Base-by-base conservation (phyloP, 2,797 vertebrate genomes). In the Picus viridis region DNA sequence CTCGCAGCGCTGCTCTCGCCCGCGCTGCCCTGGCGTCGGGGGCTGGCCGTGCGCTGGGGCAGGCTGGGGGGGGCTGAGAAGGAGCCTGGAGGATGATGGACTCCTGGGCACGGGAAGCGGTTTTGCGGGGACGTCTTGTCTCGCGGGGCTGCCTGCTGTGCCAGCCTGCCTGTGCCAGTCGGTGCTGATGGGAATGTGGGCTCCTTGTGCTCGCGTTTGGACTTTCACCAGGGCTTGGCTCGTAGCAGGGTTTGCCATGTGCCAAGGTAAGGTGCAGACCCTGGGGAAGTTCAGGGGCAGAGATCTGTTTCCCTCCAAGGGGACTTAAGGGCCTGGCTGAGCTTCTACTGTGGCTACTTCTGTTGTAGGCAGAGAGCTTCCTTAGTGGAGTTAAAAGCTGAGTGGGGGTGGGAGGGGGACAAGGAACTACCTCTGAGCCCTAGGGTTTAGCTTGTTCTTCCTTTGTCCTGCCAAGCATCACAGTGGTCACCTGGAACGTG, bases 401-500 rank as follows among this genome's bases (percentile, higher is more conserved):
- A 90, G 20, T 1, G 1, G 29, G 18, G 41, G 22, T 27, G 14
- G 15, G 53, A 29, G 54, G 14, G 12, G 13, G 34, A 16, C 13
- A 36, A 49, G 63, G 39, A 77, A 36, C 13, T 16, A 9, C 5
- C 9, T 67, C 53, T 1, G 14, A 64, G 39, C 41, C 34, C 11
- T 9, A 3, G 14, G 43, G 57, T 14, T 88, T 76, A 53, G 61
- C 30, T 30, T 80, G 51, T 67, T 81, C 76, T 67, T 92, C 61
- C 47, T 91, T 41, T 93, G 32, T 90, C 65, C 65, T 88, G 45
- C 43, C 16, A 79, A 94, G 96, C 97, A 97, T 99, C 96, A 99
- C 99, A 81, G 98, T 99, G 93, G 98, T 99, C 96, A 99, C 99
- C 14, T 99, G 99, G 99, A 99, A 99, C 0, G 99, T 99, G 87